Conservation (phyloP, 2,888 invertebrate genomes). For the Melanotus villosus region DNA sequence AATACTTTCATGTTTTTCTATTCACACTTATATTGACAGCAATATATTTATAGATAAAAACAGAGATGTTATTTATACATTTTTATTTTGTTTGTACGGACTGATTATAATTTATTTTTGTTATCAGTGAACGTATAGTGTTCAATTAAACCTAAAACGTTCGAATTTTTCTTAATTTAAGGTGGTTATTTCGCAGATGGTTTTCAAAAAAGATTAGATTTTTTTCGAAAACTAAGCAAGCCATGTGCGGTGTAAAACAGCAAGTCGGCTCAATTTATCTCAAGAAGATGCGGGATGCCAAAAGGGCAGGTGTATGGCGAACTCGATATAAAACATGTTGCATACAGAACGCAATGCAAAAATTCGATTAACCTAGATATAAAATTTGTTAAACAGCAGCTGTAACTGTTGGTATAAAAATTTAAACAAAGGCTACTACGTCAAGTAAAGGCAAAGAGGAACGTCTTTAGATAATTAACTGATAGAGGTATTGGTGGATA, state of each 20-base stretch:
- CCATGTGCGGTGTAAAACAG: constrained; percentile 7
- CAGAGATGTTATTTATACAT: too few relatives aligned
- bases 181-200: too few relatives aligned
- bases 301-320: constrained; percentile 34
- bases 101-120: too few relatives aligned
- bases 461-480: constrained; percentile 18
- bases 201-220: too few relatives aligned
- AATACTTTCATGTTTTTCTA: too few relatives aligned
- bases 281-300: constrained; percentile 38
- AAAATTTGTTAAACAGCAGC: constrained; percentile 31
- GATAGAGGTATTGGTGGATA: constrained; percentile 2
- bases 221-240: too few relatives aligned
- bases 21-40: too few relatives aligned
- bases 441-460: neutral
- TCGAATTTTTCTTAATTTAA: too few relatives aligned
- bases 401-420: neutral
- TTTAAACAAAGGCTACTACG: constrained; percentile 18
- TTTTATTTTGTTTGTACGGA: too few relatives aligned
- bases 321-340: constrained; percentile 24
- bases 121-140: too few relatives aligned
- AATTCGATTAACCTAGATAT: constrained; percentile 41
- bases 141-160: too few relatives aligned
- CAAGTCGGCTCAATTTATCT: constrained; percentile 19
- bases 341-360: constrained; percentile 25
- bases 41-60: too few relatives aligned